Percentiles rank a stretch among this genome's conserved stretches.
These are phyloP conservation scores for Campodea augens DNA, from an alignment of 1,140 invertebrate species.

Conservation along the genomic window DNA sequence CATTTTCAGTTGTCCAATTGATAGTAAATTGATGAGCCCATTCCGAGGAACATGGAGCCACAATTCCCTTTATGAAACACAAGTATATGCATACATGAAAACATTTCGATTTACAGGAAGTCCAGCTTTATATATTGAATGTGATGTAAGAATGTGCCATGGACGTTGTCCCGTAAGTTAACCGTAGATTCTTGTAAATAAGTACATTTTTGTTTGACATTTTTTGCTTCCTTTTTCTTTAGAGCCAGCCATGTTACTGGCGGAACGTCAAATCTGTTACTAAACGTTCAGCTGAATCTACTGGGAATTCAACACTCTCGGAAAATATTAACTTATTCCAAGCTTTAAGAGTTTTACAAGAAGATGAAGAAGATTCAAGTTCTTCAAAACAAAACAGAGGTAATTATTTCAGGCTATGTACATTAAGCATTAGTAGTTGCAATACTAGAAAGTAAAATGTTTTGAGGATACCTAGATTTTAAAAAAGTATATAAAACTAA, in stretches of 20 bases:
- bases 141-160: slow-evolving; percentile 86
- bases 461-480: neutral
- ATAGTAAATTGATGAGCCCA: slow-evolving; percentile 77
- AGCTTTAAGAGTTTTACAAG: slow-evolving; percentile 64
- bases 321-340: slow-evolving; percentile 80
- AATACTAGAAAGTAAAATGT: neutral
- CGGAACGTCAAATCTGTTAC: slow-evolving; percentile 59
- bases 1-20: slow-evolving; percentile 81
- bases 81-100: slow-evolving; percentile 88
- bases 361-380: slow-evolving; percentile 50
- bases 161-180: slow-evolving; percentile 72
- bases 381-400: slow-evolving; percentile 22
- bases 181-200: neutral
- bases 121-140: slow-evolving; percentile 82
- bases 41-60: slow-evolving; percentile 84
- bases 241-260: slow-evolving; percentile 88
- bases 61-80: slow-evolving; percentile 72
- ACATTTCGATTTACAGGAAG: slow-evolving; percentile 85
- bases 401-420: neutral
- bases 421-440: neutral
- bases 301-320: slow-evolving; percentile 32
- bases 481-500: slow-evolving; percentile 1
- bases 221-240: slow-evolving; percentile 14
- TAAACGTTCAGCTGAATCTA: slow-evolving; percentile 32
- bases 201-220: neutral